phyloP scores from a whole-genome alignment of 2,113 vertebrate genomes.

The Aplodontia rufa region DNA sequence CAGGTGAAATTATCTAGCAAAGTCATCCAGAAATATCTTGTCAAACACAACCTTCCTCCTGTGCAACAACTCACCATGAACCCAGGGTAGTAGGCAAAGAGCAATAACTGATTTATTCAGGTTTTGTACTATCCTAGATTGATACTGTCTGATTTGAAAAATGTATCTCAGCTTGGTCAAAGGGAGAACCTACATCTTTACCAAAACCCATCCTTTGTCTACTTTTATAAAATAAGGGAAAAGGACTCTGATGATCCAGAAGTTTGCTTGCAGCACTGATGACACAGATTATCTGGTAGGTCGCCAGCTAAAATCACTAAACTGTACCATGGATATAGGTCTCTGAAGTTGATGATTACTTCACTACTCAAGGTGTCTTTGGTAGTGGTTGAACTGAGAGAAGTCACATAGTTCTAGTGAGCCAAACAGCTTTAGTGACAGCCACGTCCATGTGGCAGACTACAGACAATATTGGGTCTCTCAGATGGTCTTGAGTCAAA shows the following conservation, averaged over 20 bases:
- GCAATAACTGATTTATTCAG: background rate
- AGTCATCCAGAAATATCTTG: background rate
- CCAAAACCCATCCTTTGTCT: background rate
- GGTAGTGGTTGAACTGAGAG: background rate
- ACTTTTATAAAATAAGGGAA: background rate
- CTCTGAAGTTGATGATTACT: background rate
- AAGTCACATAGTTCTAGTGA: background rate
- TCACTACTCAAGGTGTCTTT: background rate
- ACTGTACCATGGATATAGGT: background rate
- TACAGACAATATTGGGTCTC: background rate
- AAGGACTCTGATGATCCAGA: background rate
- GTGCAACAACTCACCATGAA: background rate
- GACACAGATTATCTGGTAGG: background rate
- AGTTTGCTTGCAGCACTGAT: background rate
- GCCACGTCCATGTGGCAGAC: fast-evolving
- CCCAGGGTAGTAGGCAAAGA: background rate
- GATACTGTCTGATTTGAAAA: background rate
- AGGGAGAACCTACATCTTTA: background rate
- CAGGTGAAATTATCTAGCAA: background rate
- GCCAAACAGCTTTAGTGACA: background rate
- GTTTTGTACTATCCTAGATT: background rate
- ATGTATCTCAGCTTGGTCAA: background rate
- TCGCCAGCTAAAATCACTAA: background rate
- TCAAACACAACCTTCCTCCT: background rate
- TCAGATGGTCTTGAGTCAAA: background rate